Evolutionary conservation across 2,888 invertebrate genomes (phyloP), one percentile per base, ranked within the genome.

Genomic region (Aphidoletes aphidimyza): DNA sequence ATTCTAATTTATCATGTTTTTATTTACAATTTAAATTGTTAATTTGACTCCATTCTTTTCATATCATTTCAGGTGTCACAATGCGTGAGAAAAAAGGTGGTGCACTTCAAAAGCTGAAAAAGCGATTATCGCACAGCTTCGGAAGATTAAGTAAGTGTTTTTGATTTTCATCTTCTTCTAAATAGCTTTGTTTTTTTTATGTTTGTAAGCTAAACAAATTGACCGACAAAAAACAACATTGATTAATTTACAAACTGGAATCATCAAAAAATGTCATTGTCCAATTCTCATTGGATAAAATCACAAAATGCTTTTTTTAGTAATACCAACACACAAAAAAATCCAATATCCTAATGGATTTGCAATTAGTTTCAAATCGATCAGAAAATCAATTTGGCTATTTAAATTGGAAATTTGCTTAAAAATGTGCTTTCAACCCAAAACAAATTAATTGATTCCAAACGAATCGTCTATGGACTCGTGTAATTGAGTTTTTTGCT

Each of bases 121-220:
- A 97, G 92, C 94, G 97, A 90, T 94, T 98, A 89, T 97, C 97
- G 89, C 96, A 97, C 91, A 97, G 97, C 92, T 97, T 98, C 92
- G 97, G 97, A 90, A 93, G 97, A 93, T 93, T 98, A 91, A 96
- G 97, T 98, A 92, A 97, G 97, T 96, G 86, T 37, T 36, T 17
- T 49, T 36, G 9, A 0, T 37, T 37, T 81, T 81, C 11, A 37
- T 34, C n/a, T 81, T n/a, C n/a, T n/a, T n/a, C n/a, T n/a, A n/a
- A n/a, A n/a, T n/a, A n/a, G 19, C 37, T 37, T 81, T 11, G 8
- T 36, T 81, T 37, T 37, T 37, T 81, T 37, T 19, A 37, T 37
- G 0, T 2, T 36, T 36, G 1, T 19, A 8, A 1, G 34, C 17
- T 78, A 81, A 37, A 78, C n/a, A 34, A n/a, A 78, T 17, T 14